These are phyloP conservation scores for Argopecten irradians DNA, from an alignment of 1,140 invertebrate species.

Conservation along the genomic window DNA sequence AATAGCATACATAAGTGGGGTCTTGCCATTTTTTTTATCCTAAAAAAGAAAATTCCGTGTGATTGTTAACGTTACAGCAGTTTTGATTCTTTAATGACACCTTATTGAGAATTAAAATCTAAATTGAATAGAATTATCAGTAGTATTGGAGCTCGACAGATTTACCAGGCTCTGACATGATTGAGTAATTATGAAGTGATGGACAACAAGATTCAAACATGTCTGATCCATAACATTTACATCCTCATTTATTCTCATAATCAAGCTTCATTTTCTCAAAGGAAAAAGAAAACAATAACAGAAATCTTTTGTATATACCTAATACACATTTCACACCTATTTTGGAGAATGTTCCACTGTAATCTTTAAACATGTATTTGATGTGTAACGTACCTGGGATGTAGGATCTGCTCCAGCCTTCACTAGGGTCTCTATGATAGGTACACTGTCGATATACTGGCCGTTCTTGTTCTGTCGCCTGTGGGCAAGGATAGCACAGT, in stretches of 20 bases:
- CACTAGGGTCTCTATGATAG: constrained; percentile 65
- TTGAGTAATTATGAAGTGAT: background rate
- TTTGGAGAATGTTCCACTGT: background rate
- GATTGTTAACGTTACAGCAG: background rate
- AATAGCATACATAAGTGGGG: constrained; percentile 70
- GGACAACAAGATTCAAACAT: too few species aligned
- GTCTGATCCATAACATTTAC: too few species aligned
- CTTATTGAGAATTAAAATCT: background rate
- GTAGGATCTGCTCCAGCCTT: constrained; percentile 65
- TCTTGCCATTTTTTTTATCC: constrained; percentile 72
- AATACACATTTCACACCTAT: background rate
- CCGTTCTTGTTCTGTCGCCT: constrained; percentile 47
- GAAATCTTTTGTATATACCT: too few species aligned
- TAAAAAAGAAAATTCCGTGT: constrained; percentile 46
- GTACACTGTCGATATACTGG: constrained; percentile 57
- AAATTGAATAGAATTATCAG: background rate
- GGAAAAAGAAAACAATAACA: too few species aligned
- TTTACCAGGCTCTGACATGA: background rate
- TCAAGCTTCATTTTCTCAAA: too few species aligned
- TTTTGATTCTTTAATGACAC: background rate
- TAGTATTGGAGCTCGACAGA: background rate
- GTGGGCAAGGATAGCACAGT: constrained; percentile 68
- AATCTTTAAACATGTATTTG: background rate
- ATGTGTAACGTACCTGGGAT: constrained; percentile 59
- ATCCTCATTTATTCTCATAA: too few species aligned